These are phyloP conservation scores for Thalassaphorura encarpata DNA, from an alignment of 1,140 invertebrate genomes.

Conservation along the genomic window DNA sequence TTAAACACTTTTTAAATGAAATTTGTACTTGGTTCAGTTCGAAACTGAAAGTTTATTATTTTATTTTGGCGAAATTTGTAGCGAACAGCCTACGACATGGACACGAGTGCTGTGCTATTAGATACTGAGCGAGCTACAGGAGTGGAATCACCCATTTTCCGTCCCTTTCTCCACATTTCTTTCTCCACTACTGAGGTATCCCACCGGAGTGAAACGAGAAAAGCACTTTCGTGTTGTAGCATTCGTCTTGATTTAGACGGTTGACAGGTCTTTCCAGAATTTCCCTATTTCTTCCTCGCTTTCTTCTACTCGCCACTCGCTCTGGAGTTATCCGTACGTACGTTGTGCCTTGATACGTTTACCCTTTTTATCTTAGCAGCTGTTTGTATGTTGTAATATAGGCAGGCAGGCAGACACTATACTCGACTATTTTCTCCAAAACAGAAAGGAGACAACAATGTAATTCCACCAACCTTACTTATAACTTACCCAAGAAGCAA, in stretches of 20 bases:
- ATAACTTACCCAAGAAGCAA: background rate
- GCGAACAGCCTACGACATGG: background rate
- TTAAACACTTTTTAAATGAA: too few relatives aligned
- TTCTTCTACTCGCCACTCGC: conserved; percentile 5
- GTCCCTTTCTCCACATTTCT: too few relatives aligned
- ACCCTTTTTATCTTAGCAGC: too few relatives aligned
- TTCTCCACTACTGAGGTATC: conserved; percentile 15
- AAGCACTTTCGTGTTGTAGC: conserved; percentile 34
- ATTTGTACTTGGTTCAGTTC: background rate
- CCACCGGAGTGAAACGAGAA: conserved; percentile 31
- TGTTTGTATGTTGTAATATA: too few relatives aligned
- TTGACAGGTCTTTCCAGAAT: conserved; percentile 32
- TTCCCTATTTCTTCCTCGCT: conserved; percentile 24
- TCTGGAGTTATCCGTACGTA: conserved; percentile 2
- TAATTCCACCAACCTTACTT: background rate
- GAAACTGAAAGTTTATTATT: background rate
- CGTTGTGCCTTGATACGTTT: background rate
- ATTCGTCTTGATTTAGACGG: conserved; percentile 33
- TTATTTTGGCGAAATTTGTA: background rate
- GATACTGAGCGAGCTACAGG: background rate
- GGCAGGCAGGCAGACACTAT: too few relatives aligned
- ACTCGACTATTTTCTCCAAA: too few relatives aligned
- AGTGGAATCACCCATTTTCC: background rate
- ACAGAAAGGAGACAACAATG: too few relatives aligned
- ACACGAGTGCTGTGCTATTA: background rate